These are phyloP conservation scores for Andrena praecox DNA, from an alignment of 2,888 invertebrate species.

Conservation along the genomic window DNA sequence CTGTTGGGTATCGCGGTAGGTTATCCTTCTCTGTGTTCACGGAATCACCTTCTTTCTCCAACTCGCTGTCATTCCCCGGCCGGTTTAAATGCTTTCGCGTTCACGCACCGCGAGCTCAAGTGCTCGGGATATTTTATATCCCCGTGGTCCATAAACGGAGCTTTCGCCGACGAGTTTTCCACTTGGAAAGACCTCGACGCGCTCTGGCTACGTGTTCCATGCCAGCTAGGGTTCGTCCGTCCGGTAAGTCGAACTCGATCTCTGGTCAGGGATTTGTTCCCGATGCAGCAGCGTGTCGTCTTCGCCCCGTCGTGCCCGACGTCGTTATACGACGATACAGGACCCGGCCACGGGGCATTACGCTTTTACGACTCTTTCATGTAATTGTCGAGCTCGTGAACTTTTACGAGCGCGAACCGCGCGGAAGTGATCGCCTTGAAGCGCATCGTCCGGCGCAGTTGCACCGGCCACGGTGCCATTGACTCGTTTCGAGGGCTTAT, in stretches of 20 bases:
- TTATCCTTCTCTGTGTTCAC: neutral
- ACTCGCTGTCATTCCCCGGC: constrained; percentile 8
- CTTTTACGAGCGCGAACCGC: constrained; percentile 80
- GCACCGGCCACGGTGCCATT: constrained; percentile 31
- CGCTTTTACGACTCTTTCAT: constrained; percentile 83
- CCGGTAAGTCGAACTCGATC: constrained; percentile 24
- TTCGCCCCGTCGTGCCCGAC: constrained; percentile 41
- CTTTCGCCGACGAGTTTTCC: constrained; percentile 47
- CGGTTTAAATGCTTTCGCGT: constrained; percentile 28
- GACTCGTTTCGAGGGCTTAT: constrained; percentile 7
- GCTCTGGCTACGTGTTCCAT: neutral
- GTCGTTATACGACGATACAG: constrained; percentile 69
- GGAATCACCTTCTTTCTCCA: constrained; percentile 23
- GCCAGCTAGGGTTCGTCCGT: neutral
- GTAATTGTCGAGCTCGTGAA: constrained; percentile 84
- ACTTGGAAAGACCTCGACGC: constrained; percentile 10
- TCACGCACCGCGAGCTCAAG: constrained; percentile 34
- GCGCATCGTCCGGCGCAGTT: constrained; percentile 42
- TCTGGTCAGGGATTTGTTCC: constrained; percentile 48
- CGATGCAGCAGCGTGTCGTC: constrained; percentile 27
- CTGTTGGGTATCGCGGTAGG: constrained; percentile 6
- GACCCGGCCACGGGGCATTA: constrained; percentile 76
- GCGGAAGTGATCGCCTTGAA: constrained; percentile 74
- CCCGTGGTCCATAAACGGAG: constrained; percentile 32
- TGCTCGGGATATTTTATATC: constrained; percentile 39